A percentile compares a stretch with the other conserved stretches of the same genome.
phyloP scores from a whole-genome alignment of 2,888 invertebrate species.

The Strigamia crassipes region DNA sequence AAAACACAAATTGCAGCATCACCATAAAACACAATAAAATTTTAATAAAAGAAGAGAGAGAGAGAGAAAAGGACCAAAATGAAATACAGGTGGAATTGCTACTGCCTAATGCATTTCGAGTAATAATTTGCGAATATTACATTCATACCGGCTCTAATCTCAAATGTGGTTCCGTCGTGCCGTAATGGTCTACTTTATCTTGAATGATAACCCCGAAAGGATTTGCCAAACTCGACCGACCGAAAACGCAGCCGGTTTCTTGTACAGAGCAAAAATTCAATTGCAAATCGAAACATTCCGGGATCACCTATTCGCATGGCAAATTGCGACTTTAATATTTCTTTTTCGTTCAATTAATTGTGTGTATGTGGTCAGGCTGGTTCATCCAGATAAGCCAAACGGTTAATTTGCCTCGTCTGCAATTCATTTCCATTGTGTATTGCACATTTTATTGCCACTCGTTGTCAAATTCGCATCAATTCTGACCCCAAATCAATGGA shows the following conservation, averaged over 20 bases:
- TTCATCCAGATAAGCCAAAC: not conserved
- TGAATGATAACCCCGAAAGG: slow-evolving; percentile 16
- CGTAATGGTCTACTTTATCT: slow-evolving; percentile 33
- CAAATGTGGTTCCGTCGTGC: slow-evolving; percentile 3
- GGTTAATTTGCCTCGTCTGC: slow-evolving; percentile 33
- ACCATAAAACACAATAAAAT: no score
- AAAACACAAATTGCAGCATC: no score
- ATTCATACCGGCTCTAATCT: slow-evolving; percentile 27
- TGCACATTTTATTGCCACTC: not conserved
- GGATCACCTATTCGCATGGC: not conserved
- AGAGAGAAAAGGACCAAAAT: no score
- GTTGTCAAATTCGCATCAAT: not conserved
- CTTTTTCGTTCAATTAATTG: slow-evolving; percentile 33
- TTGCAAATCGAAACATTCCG: no score
- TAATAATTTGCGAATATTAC: slow-evolving; percentile 42
- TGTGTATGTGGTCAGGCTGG: slow-evolving; percentile 33
- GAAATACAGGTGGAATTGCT: not conserved
- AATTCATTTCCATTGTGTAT: slow-evolving; percentile 29
- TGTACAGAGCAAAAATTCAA: no score
- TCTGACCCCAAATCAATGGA: not conserved
- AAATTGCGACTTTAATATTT: slow-evolving; percentile 5
- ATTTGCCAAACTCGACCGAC: slow-evolving; percentile 20
- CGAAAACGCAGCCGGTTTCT: not conserved
- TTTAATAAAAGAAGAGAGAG: no score
- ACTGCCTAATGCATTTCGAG: slow-evolving; percentile 24